Conservation (phyloP, 2,797 vertebrate genomes). For the Otolemur crassicaudatus region DNA sequence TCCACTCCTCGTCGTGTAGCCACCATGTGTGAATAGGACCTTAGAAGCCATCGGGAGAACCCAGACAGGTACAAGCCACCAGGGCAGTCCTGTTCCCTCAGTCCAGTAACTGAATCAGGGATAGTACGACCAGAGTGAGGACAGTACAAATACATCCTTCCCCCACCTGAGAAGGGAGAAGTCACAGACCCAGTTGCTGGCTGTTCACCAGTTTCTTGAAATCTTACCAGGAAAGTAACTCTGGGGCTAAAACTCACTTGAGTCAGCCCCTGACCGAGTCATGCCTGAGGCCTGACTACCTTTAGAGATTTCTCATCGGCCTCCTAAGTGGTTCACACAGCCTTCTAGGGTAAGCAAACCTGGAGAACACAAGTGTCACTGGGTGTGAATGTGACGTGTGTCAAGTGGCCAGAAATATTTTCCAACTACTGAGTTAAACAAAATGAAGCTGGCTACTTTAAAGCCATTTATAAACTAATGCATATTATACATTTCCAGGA, state of each 20-base stretch:
- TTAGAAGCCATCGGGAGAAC: background rate
- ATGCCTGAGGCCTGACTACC: background rate
- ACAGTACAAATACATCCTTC: rapidly evolving
- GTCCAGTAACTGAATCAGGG: too few relatives aligned
- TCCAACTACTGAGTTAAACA: background rate
- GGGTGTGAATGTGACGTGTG: rapidly evolving
- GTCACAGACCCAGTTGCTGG: background rate
- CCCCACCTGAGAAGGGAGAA: background rate
- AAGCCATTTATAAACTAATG: background rate
- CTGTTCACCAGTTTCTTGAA: background rate
- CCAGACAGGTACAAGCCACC: background rate
- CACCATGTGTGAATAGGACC: background rate
- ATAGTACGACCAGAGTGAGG: background rate
- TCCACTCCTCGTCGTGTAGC: background rate
- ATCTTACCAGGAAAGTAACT: background rate
- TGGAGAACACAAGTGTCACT: background rate
- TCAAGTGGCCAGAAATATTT: background rate
- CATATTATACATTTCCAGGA: background rate
- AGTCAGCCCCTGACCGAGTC: background rate
- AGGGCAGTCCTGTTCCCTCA: background rate
- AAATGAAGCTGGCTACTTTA: background rate
- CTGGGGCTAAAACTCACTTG: background rate
- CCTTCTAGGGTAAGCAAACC: background rate
- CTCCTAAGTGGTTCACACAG: background rate
- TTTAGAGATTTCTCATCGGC: background rate